These are phyloP conservation scores for Drosophila kikkawai DNA, from an alignment of 1,140 invertebrate genomes.

Conservation along the genomic window DNA sequence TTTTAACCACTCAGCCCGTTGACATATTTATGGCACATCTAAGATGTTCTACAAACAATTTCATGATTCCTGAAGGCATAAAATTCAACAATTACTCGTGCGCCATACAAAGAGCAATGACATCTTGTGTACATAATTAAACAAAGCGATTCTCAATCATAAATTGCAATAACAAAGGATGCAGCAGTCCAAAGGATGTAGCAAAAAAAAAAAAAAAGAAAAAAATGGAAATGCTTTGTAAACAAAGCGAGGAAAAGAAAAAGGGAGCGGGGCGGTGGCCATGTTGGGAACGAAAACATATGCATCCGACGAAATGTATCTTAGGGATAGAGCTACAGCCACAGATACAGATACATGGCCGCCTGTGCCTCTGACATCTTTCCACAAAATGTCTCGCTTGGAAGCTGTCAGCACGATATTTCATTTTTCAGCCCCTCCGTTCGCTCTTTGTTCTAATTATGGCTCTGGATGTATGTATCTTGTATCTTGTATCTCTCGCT, in stretches of 20 bases:
- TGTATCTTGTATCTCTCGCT: slow-evolving; percentile 47
- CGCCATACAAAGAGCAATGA: slow-evolving; percentile 39
- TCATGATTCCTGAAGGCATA: slow-evolving; percentile 20
- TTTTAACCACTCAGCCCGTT: not conserved
- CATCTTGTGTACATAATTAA: slow-evolving; percentile 53
- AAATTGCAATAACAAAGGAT: slow-evolving; percentile 46
- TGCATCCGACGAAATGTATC: slow-evolving; percentile 37
- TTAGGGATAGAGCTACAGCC: slow-evolving; percentile 31
- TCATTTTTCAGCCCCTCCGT: slow-evolving; percentile 36
- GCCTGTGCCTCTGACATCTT: slow-evolving; percentile 42
- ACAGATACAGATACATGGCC: slow-evolving; percentile 22
- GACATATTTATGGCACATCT: slow-evolving; percentile 41
- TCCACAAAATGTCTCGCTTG: slow-evolving; percentile 75
- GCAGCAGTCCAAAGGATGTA: slow-evolving; percentile 22
- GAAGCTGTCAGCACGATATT: slow-evolving; percentile 62
- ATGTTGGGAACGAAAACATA: slow-evolving; percentile 56
- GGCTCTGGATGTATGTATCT: slow-evolving; percentile 39
- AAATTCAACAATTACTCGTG: slow-evolving; percentile 34
- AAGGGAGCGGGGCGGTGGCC: slow-evolving; percentile 44
- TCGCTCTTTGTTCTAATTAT: slow-evolving; percentile 75
- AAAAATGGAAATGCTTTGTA: slow-evolving; percentile 27
- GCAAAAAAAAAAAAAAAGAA: slow-evolving; percentile 30
- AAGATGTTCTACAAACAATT: slow-evolving; percentile 41
- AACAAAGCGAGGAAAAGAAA: slow-evolving; percentile 18
- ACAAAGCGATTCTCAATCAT: slow-evolving; percentile 44